These are phyloP conservation scores for Passer montanus DNA, from an alignment of 2,113 vertebrate genomes.

Conservation along the genomic window DNA sequence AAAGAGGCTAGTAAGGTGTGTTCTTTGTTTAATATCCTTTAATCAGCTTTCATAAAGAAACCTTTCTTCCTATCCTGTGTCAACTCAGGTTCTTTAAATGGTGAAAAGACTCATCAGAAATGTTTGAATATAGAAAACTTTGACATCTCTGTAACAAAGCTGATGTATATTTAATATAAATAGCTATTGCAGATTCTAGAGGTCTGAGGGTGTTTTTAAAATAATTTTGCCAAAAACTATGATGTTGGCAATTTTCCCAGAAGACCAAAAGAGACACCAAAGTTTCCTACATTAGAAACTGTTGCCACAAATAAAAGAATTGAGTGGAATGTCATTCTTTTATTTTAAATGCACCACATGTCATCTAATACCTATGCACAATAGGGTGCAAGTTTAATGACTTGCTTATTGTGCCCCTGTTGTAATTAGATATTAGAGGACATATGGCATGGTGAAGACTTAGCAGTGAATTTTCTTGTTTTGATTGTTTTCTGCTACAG, in stretches of 20 bases:
- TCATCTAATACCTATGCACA: slow-evolving; percentile 75
- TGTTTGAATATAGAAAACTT: not conserved
- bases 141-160: not conserved
- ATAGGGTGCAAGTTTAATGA: slow-evolving; percentile 78
- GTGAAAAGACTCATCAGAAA: not conserved
- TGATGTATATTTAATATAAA: not conserved
- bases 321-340: slow-evolving; percentile 65
- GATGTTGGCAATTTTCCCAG: slow-evolving; percentile 51
- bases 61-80: not conserved
- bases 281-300: slow-evolving; percentile 59
- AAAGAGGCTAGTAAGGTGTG: not conserved
- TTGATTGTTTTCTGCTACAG: slow-evolving; percentile 74
- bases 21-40: not conserved
- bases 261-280: slow-evolving; percentile 60
- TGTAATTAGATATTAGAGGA: slow-evolving; percentile 80
- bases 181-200: not conserved
- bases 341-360: slow-evolving; percentile 75
- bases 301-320: slow-evolving; percentile 67
- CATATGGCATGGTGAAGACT: slow-evolving; percentile 75
- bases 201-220: not conserved
- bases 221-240: not conserved
- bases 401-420: slow-evolving; percentile 74
- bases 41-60: not conserved
- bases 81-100: not conserved
- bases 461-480: slow-evolving; percentile 76